Percentiles rank a stretch among this genome's conserved stretches.
Conservation (phyloP, 92 coral and sea anemone genomes). For the Zoanthus solanderi region DNA sequence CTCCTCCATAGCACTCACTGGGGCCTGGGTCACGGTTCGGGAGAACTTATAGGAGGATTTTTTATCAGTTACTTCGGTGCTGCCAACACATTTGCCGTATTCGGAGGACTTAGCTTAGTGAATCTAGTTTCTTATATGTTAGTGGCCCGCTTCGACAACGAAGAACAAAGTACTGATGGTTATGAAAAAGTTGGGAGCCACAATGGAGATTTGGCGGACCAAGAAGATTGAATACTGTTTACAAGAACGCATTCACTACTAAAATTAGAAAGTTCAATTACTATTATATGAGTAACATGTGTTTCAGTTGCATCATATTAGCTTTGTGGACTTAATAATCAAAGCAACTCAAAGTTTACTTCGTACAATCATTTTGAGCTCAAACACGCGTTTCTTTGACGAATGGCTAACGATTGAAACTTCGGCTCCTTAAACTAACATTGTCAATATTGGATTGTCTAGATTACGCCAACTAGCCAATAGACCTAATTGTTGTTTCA, state of each 20-base stretch:
- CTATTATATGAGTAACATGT: too few relatives aligned
- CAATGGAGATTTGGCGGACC: neutral
- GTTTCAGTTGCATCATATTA: too few relatives aligned
- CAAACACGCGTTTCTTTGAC: too few relatives aligned
- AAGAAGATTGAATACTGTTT: neutral
- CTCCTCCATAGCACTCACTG: slow-evolving; percentile 89
- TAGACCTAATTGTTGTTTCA: too few relatives aligned
- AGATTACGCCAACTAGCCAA: too few relatives aligned
- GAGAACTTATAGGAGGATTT: slow-evolving; percentile 91
- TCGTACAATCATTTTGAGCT: too few relatives aligned
- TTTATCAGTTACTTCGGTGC: slow-evolving; percentile 88
- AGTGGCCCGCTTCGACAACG: slow-evolving; percentile 63
- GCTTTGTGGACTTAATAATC: too few relatives aligned
- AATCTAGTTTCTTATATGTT: slow-evolving; percentile 69
- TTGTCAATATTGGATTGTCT: too few relatives aligned
- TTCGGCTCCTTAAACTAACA: too few relatives aligned
- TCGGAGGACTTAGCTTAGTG: slow-evolving; percentile 76
- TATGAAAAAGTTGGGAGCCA: slow-evolving; percentile 43
- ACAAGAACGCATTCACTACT: neutral
- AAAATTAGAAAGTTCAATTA: too few relatives aligned
- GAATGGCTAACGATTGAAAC: too few relatives aligned
- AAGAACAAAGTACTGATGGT: slow-evolving; percentile 35
- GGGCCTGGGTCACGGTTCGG: slow-evolving; percentile 96
- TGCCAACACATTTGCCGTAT: slow-evolving; percentile 75
- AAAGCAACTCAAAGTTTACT: too few relatives aligned